Evolutionary conservation across 2,888 invertebrate species (phyloP), one percentile per base, ranked within the genome.

Genomic region (Epinotia bilunana): DNA sequence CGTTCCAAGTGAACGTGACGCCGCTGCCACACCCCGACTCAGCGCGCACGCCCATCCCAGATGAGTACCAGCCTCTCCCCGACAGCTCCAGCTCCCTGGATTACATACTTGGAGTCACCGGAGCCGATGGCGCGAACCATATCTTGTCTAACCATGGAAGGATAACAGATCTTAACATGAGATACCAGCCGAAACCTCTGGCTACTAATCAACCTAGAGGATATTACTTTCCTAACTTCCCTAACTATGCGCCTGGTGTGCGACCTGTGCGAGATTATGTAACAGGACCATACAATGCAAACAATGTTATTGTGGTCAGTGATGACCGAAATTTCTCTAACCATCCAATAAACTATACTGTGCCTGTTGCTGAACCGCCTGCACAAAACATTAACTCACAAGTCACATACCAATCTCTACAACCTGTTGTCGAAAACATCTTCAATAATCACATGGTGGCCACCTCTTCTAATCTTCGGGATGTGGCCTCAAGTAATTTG

Each of bases 21-120:
- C 85, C 90, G 9, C 79, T 90, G 16, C 79, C 86, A 57, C 90
- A 89, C 60, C 90, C 91, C 63, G 83, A 84, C 20, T 85, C 89
- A 23, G 85, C 91, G n/a, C 91, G 85, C 78, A 93, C 94, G 16
- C 94, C 94, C 46, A 88, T 93, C 4, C 93, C 94, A 23, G 93
- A 93, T 80, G 93, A 94, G 79, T 94, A 94, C 77, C 94, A 93
- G 79, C 94, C 94, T 2, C 78, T 94, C 46, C 94, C 93, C 20
- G 93, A 93, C 76, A 94, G 91, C 79, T 92, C 92, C 6, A 92
- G 91, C 79, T 89, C 91, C 57, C 82, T 90, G 62, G 91, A 91
- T 78, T 91, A 88, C 81, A 83, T 85, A 55, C 82, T 88, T 46
- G 83, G 84, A 9, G 82, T 82, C 53, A 83, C 79, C 71, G 88